These are phyloP conservation scores for Anhinga anhinga DNA, from an alignment of 2,113 vertebrate genomes.

Conservation along the genomic window DNA sequence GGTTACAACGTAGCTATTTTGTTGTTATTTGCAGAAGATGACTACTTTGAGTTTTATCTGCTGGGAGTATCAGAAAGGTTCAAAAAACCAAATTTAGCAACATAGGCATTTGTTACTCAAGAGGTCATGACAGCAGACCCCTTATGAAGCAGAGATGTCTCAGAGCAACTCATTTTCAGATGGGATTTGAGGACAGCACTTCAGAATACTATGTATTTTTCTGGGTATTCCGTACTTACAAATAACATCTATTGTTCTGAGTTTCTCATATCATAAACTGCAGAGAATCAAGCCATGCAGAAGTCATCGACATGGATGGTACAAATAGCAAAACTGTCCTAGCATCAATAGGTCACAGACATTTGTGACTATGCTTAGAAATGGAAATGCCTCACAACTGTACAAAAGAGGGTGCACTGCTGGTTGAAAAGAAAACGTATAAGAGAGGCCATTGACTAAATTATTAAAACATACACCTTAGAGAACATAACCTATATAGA, in stretches of 20 bases:
- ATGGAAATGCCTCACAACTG: not conserved
- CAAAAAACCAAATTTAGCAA: not conserved
- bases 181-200: not conserved
- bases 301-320: rapidly evolving
- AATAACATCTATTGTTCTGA: not conserved
- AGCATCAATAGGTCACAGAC: not conserved
- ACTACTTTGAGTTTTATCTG: not conserved
- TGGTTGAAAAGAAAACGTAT: not conserved
- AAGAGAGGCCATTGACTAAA: not conserved
- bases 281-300: not conserved
- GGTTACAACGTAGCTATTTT: not conserved
- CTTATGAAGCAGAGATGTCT: not conserved
- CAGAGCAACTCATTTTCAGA: not conserved
- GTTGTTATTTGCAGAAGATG: not conserved
- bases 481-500: not conserved
- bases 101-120: not conserved
- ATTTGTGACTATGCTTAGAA: not conserved
- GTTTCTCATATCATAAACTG: not conserved
- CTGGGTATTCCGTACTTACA: not conserved
- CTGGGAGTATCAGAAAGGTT: not conserved
- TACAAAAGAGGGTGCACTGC: not conserved
- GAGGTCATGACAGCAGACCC: not conserved
- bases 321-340: rapidly evolving
- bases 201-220: not conserved
- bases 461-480: not conserved